Percentiles rank a stretch among this genome's conserved stretches.
Conservation (phyloP, 64 coral and sea anemone genomes). For the Porites australiensis region DNA sequence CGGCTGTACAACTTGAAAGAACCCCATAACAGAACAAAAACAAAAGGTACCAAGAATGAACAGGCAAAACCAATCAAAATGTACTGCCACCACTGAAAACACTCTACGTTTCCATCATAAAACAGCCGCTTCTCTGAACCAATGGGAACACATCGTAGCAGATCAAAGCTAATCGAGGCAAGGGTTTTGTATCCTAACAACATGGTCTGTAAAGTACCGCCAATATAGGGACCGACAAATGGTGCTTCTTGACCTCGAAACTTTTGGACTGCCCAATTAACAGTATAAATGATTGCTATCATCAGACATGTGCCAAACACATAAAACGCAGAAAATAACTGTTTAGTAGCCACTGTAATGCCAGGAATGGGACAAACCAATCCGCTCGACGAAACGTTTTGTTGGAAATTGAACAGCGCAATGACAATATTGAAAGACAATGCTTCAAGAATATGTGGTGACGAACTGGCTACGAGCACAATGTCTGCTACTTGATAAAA, state of each 20-base stretch:
- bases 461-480: conserved; percentile 43
- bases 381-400: conserved; percentile 16
- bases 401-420: conserved; percentile 78
- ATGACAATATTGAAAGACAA: conserved; percentile 58
- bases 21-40: conserved; percentile 71
- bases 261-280: background rate
- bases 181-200: conserved; percentile 86
- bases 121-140: conserved; percentile 59
- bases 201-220: conserved; percentile 73
- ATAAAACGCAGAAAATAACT: conserved; percentile 47
- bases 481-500: conserved; percentile 79
- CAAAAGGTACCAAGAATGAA: conserved; percentile 68
- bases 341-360: conserved; percentile 66
- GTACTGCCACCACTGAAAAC: conserved; percentile 89
- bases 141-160: conserved; percentile 57
- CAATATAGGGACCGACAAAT: conserved; percentile 68
- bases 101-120: conserved; percentile 48
- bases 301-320: conserved; percentile 54
- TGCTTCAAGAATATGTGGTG: background rate
- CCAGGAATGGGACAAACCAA: conserved; percentile 75
- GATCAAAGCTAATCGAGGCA: conserved; percentile 42
- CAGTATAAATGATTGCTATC: conserved; percentile 22
- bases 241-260: background rate
- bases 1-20: conserved; percentile 55
- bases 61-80: conserved; percentile 51